These are phyloP conservation scores for Siniperca knerii DNA, from an alignment of 2,113 vertebrate species.

Conservation along the genomic window DNA sequence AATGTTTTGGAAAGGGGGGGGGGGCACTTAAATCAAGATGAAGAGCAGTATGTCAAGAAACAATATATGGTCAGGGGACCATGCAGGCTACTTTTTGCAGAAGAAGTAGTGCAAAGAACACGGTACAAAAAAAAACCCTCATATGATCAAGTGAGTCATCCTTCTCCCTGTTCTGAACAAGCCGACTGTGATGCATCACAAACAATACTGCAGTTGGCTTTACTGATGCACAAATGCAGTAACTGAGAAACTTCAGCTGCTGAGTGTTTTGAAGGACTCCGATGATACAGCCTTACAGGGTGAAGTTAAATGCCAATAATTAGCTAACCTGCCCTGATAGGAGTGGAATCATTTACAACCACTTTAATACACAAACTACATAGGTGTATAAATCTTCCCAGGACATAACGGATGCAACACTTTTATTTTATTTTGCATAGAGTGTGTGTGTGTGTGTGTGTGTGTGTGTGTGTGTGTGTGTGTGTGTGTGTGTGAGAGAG, in stretches of 20 bases:
- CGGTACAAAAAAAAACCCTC: not conserved
- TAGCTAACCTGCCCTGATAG: not conserved
- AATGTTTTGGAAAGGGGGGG: not conserved
- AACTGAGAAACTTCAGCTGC: not conserved
- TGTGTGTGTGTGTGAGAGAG: too few relatives aligned
- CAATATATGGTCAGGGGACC: not conserved
- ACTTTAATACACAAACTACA: not conserved
- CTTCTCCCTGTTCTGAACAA: conserved; percentile 23
- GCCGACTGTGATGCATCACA: not conserved
- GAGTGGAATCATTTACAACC: not conserved
- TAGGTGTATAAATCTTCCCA: not conserved
- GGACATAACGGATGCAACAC: not conserved
- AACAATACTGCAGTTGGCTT: not conserved
- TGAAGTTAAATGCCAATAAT: not conserved
- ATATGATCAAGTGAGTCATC: conserved; percentile 44
- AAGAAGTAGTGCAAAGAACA: conserved; percentile 22
- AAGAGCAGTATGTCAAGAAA: conserved; percentile 24
- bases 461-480: too few relatives aligned
- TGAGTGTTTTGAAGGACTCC: not conserved
- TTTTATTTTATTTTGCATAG: not conserved
- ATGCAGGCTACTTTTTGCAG: conserved; percentile 5
- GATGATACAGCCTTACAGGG: not conserved
- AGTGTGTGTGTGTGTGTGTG: too few relatives aligned
- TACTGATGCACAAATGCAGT: not conserved
- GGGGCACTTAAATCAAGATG: conserved; percentile 28